Conservation (phyloP, 2,113 vertebrate genomes). For the Pseudonaja textilis region DNA sequence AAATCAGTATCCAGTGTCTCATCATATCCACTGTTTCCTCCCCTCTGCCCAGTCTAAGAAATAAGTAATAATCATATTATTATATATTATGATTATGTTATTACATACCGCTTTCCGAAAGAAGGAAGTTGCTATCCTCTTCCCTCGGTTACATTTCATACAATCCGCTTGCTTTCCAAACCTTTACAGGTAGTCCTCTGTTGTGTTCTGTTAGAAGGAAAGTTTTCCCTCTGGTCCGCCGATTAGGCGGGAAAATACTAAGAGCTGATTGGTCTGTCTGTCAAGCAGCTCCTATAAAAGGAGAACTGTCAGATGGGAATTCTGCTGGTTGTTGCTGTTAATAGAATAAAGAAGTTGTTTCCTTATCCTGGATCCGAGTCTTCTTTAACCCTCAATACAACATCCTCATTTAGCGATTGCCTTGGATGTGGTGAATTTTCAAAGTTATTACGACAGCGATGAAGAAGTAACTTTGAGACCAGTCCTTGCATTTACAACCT, state of each 20-base stretch:
- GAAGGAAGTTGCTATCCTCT: not conserved
- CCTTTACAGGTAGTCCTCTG: not conserved
- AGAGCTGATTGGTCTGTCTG: too few species aligned
- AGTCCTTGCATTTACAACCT: not conserved
- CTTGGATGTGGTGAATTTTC: not conserved
- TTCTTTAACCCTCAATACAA: too few species aligned
- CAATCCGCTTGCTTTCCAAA: not conserved
- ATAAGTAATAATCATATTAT: not conserved
- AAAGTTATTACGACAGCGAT: not conserved
- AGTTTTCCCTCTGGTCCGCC: too few species aligned
- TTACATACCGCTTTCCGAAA: not conserved
- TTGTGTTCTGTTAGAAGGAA: too few species aligned
- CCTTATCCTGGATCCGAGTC: too few species aligned
- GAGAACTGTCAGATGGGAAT: too few species aligned
- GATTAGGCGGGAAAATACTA: too few species aligned
- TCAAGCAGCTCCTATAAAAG: too few species aligned
- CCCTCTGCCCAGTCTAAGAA: not conserved
- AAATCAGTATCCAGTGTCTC: not conserved
- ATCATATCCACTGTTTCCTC: not conserved
- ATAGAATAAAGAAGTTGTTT: too few species aligned
- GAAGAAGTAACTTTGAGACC: not conserved
- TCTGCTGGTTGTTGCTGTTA: too few species aligned
- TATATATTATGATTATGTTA: not conserved
- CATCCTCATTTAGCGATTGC: not conserved
- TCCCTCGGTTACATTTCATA: not conserved